Evolutionary conservation across 2,888 invertebrate species (phyloP).

Genomic region (Blastobasis lacticolella): DNA sequence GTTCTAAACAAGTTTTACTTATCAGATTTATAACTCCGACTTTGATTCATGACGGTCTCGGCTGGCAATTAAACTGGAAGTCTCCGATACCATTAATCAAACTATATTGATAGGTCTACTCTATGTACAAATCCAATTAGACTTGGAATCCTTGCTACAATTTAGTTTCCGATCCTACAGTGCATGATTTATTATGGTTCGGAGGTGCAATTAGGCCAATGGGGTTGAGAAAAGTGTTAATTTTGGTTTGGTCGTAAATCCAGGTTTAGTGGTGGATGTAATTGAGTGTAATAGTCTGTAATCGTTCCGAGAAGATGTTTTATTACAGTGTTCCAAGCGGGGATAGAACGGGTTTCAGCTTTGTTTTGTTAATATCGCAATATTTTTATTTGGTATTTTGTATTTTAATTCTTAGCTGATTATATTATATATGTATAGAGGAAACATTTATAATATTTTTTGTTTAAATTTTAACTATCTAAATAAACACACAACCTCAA

Average conservation of each 20-base stretch:
- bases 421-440: too few relatives aligned
- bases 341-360: constrained; percentile 1
- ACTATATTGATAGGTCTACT: constrained; percentile 63
- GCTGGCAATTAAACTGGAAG: constrained; percentile 63
- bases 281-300: constrained; percentile 50
- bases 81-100: constrained; percentile 68
- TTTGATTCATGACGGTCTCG: constrained; percentile 65
- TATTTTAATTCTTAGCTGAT: too few relatives aligned
- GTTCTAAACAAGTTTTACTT: constrained; percentile 50
- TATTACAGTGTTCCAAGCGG: constrained; percentile 40
- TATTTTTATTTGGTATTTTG: too few relatives aligned
- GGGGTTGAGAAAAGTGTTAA: constrained; percentile 47
- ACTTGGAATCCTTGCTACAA: constrained; percentile 55
- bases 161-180: constrained; percentile 45
- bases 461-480: too few relatives aligned
- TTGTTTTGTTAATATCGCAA: too few relatives aligned
- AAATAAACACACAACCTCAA: too few relatives aligned
- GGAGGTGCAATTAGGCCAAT: constrained; percentile 51
- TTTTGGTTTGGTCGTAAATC: constrained; percentile 59
- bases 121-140: constrained; percentile 68
- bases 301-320: constrained; percentile 34
- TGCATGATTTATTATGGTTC: constrained; percentile 55
- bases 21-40: constrained; percentile 64
- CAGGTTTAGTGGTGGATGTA: constrained; percentile 46
- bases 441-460: too few relatives aligned